Base-by-base conservation (phyloP, 1,140 invertebrate species). In the Cryptotermes secundus region DNA sequence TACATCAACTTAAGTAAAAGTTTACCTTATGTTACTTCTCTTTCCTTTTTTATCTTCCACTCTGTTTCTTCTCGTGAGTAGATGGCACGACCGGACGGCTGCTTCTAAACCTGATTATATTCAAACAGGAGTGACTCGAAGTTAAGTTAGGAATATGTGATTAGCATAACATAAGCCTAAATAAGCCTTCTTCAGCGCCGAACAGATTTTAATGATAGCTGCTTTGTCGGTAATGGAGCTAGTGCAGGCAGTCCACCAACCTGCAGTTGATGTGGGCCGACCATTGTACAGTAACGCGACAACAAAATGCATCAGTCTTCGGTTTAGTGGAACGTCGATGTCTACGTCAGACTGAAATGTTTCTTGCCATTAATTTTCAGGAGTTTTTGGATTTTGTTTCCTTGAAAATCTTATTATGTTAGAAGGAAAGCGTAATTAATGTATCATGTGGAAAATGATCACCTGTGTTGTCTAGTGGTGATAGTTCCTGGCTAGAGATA, bases 181-280 rank as follows among this genome's bases (percentile, higher is more conserved):
- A 72, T 72, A 72, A 72, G 59, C 59, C 59, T 72, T 72, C 59
- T 72, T 72, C 26, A 72, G 59, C 59, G n/a, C 59, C 59, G 59
- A 72, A 72, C 59, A 72, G 59, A 72, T 72, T 72, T 72, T 72
- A 72, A 72, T 72, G 59, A 72, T 72, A 72, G 59, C 59, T 72
- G 59, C 59, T 72, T 72, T 72, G 59, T 72, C 59, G 59, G 59
- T 72, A 31, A 72, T 72, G 59, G n/a, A 72, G 26, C 59, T 31
- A 26, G 59, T 72, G 31, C 31, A 72, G 59, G 59, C 59, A 72
- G 59, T 72, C 59, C 59, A 31, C 59, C 59, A 72, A 72, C 59
- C n/a, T 72, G 59, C 16, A 31, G 59, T 72, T 72, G 59, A 72
- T 72, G 59, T 72, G 59, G 59, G n/a, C n/a, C 26, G 59, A 1